Conservation (phyloP, 1,140 invertebrate genomes). For the Brachionus rotundiformis region DNA sequence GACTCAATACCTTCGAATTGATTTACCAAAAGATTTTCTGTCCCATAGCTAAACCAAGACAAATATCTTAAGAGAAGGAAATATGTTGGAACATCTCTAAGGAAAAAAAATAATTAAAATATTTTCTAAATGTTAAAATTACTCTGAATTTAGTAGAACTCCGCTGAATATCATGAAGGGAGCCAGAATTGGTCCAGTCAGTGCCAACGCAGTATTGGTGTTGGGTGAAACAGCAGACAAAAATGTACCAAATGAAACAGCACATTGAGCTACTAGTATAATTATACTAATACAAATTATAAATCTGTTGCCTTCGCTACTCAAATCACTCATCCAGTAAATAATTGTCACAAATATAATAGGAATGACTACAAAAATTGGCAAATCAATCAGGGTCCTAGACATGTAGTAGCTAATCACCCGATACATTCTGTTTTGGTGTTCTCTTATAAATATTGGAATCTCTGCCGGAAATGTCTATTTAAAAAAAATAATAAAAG, state of each 20-base stretch:
- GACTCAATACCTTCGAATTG: conserved; percentile 37
- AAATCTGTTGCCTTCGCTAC: conserved; percentile 69
- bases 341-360: conserved; percentile 79
- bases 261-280: conserved; percentile 81
- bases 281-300: conserved; percentile 75
- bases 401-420: conserved; percentile 20
- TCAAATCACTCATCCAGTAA: conserved; percentile 80
- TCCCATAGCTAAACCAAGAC: conserved; percentile 48
- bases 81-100: conserved; percentile 38
- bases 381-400: conserved; percentile 57
- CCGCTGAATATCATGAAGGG: conserved; percentile 50
- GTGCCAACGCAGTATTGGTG: neutral
- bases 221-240: conserved; percentile 11
- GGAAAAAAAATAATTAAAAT: neutral
- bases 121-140: neutral
- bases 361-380: conserved; percentile 77
- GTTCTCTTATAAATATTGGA: conserved; percentile 33
- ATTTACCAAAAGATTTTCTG: conserved; percentile 41
- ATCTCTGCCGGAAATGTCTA: conserved; percentile 35
- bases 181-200: conserved; percentile 17
- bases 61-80: conserved; percentile 41
- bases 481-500: neutral
- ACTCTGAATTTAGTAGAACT: conserved; percentile 42
- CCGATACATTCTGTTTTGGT: conserved; percentile 49
- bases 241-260: conserved; percentile 79